These are phyloP conservation scores for Prunella strophiata DNA, from an alignment of 2,797 vertebrate species.

Conservation along the genomic window DNA sequence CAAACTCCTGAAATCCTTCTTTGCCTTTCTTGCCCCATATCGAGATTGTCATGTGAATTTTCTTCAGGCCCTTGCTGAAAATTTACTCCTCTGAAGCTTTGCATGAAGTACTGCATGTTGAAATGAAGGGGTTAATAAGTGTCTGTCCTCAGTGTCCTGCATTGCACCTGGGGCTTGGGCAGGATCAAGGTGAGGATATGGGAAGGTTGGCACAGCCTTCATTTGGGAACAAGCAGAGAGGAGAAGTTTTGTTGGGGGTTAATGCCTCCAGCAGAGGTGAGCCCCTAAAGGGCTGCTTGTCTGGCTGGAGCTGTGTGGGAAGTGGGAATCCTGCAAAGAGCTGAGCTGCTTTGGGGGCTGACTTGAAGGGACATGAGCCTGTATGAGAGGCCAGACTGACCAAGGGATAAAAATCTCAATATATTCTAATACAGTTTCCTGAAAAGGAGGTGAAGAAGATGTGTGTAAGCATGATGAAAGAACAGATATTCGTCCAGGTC, in stretches of 20 bases:
- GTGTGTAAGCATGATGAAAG: not conserved
- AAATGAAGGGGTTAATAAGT: not conserved
- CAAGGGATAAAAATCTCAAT: not conserved
- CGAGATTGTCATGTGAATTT: not conserved
- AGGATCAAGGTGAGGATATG: not conserved
- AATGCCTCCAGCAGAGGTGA: not conserved
- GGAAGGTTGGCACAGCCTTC: not conserved
- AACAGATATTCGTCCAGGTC: not conserved
- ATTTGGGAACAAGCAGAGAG: not conserved
- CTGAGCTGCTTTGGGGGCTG: not conserved
- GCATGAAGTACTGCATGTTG: not conserved
- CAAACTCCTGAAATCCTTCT: not conserved
- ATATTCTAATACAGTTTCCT: not conserved
- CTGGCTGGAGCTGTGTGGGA: not conserved
- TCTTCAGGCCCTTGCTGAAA: not conserved
- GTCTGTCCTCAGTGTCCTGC: not conserved
- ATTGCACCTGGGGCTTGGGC: not conserved
- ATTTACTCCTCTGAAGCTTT: not conserved
- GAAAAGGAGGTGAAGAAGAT: not conserved
- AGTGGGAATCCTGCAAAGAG: not conserved
- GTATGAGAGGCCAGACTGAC: not conserved
- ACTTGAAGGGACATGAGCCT: not conserved
- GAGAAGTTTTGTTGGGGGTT: not conserved
- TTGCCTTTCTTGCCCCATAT: not conserved
- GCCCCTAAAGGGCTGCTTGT: not conserved